Percentiles rank a stretch among this genome's conserved stretches.
Evolutionary conservation across 35 echinoderm and acorn worm genomes (phyloP).

Genomic region (Apostichopus californicus): DNA sequence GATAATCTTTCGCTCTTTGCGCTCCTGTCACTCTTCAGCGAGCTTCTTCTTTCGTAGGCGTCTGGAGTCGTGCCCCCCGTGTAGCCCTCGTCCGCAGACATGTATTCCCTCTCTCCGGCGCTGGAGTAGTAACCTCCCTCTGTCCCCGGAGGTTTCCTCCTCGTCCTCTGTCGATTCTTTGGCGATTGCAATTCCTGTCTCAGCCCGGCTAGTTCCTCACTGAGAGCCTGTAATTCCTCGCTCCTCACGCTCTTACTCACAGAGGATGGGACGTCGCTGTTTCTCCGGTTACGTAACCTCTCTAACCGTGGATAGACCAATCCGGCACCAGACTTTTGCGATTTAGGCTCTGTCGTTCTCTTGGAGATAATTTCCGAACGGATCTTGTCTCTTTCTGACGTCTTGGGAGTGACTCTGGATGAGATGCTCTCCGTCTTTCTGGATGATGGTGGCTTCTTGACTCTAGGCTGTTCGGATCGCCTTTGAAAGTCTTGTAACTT

Average conservation of each 20-base stretch:
- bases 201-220: slow-evolving; percentile 1
- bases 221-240: slow-evolving; percentile 23
- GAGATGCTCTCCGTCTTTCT: neutral
- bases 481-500: slow-evolving; percentile 43
- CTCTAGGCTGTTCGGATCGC: neutral
- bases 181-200: neutral
- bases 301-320: neutral
- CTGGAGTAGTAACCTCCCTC: neutral
- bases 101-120: neutral
- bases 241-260: slow-evolving; percentile 41
- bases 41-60: slow-evolving; percentile 2
- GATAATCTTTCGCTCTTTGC: slow-evolving; percentile 31
- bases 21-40: slow-evolving; percentile 22
- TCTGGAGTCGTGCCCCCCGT: neutral
- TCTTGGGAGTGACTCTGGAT: neutral
- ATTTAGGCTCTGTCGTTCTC: neutral
- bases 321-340: no score
- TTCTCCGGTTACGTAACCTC: neutral
- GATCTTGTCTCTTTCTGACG: neutral
- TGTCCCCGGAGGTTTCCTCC: neutral
- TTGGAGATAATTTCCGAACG: neutral
- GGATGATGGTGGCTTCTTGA: neutral
- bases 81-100: slow-evolving; percentile 6
- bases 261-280: slow-evolving; percentile 33
- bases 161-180: neutral